Conservation (phyloP, 2,797 vertebrate genomes). For the Sebastes kiyomatsui region DNA sequence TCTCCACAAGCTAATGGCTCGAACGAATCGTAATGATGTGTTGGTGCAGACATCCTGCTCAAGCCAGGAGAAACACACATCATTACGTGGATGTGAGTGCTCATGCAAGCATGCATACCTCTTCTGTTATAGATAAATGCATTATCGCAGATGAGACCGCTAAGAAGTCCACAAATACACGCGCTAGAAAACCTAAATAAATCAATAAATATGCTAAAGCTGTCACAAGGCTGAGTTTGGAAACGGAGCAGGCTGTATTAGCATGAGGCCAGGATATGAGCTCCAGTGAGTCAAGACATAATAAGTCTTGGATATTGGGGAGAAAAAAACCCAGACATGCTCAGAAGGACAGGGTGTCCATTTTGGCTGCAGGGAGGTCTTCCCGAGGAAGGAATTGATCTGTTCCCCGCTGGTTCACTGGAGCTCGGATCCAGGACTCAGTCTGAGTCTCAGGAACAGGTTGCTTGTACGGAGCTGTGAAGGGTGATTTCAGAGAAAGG, state of each 20-base stretch:
- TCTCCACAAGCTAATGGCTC: conserved; percentile 65
- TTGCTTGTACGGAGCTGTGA: conserved; percentile 71
- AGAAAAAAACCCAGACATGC: conserved; percentile 16
- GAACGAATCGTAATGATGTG: conserved; percentile 65
- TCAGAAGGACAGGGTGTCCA: conserved; percentile 60
- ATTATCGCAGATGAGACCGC: conserved; percentile 37
- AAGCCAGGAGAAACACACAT: conserved; percentile 55
- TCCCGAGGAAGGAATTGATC: conserved; percentile 54
- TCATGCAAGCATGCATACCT: conserved; percentile 28
- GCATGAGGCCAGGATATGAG: conserved; percentile 66
- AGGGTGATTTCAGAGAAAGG: conserved; percentile 73
- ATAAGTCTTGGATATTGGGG: conserved; percentile 45
- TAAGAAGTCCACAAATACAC: conserved; percentile 31
- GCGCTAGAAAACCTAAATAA: conserved; percentile 35
- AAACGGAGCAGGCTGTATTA: conserved; percentile 35
- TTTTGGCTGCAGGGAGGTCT: conserved; percentile 65
- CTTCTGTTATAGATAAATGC: conserved; percentile 50
- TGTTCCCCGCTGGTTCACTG: conserved; percentile 56
- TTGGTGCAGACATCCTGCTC: conserved; percentile 75
- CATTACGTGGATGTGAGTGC: conserved; percentile 38
- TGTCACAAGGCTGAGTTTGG: conserved; percentile 26
- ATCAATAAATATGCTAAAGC: conserved; percentile 55
- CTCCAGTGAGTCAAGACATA: conserved; percentile 67
- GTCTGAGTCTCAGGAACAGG: conserved; percentile 44
- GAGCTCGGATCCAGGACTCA: conserved; percentile 48